phyloP scores from a whole-genome alignment of 2,113 vertebrate genomes.

The Lamprotornis superbus region DNA sequence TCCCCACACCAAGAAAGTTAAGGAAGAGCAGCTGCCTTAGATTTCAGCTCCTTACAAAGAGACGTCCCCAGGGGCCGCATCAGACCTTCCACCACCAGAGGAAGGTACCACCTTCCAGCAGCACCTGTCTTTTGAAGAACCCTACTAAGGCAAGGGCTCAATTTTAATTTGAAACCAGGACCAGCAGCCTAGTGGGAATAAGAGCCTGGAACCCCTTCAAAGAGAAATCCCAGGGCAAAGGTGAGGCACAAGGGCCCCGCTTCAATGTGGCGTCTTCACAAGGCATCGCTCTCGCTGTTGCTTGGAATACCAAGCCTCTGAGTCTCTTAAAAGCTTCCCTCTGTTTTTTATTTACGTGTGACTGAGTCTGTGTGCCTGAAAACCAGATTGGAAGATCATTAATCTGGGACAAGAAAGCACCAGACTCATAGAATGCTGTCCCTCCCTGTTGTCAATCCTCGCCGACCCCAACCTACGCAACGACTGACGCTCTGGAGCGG shows the following conservation, averaged over 20 bases:
- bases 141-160: background rate
- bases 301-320: constrained; percentile 42
- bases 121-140: background rate
- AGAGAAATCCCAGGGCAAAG: background rate
- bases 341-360: constrained; percentile 55
- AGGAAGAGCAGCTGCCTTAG: background rate
- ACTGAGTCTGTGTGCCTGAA: constrained; percentile 47
- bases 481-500: background rate
- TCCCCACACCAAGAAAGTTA: background rate
- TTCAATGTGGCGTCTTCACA: background rate
- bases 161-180: background rate
- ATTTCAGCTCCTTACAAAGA: background rate
- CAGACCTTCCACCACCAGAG: background rate
- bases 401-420: constrained; percentile 19
- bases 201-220: background rate
- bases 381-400: constrained; percentile 53
- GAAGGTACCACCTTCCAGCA: background rate
- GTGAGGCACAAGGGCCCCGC: background rate
- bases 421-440: constrained; percentile 33
- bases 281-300: background rate
- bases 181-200: background rate
- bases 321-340: constrained; percentile 47
- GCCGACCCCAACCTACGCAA: constrained; percentile 40
- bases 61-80: fast-evolving
- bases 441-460: constrained; percentile 49